Percentiles rank a stretch among this genome's conserved stretches.
phyloP scores from a whole-genome alignment of 2,888 invertebrate species.

The Onchidella celtica region DNA sequence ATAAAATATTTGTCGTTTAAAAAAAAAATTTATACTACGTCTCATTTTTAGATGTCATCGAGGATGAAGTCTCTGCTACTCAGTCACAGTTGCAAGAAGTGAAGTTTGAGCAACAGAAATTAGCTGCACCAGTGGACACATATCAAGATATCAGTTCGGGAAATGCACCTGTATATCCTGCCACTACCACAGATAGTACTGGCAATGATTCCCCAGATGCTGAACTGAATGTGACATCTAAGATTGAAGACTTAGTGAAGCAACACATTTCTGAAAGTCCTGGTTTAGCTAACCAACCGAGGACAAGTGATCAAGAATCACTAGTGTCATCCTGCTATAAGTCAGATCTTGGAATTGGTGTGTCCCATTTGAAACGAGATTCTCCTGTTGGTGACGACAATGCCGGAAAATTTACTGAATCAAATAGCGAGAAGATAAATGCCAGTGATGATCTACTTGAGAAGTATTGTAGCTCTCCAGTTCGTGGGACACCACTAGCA shows the following conservation, averaged over 20 bases:
- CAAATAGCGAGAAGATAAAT: not conserved
- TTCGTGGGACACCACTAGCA: not conserved
- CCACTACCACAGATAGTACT: not conserved
- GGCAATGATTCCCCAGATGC: not conserved
- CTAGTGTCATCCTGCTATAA: conserved; percentile 42
- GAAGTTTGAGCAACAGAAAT: conserved; percentile 53
- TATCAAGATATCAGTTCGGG: conserved; percentile 46
- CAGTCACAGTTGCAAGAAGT: conserved; percentile 53
- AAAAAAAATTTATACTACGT: too few relatives aligned
- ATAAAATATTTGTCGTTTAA: too few relatives aligned
- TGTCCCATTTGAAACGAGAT: conserved; percentile 56
- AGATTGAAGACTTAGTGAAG: conserved; percentile 64
- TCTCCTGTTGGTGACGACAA: conserved; percentile 69
- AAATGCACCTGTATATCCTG: conserved; percentile 9
- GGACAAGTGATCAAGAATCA: conserved; percentile 49
- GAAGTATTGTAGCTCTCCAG: not conserved
- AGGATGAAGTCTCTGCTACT: conserved; percentile 60
- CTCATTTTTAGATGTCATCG: conserved; percentile 65
- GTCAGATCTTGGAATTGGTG: conserved; percentile 53
- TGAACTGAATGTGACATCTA: conserved; percentile 40
- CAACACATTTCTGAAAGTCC: conserved; percentile 57
- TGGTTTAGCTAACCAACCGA: conserved; percentile 48
- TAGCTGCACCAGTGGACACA: conserved; percentile 24
- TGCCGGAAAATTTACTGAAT: conserved; percentile 31
- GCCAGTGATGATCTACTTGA: not conserved